Conservation (phyloP, 1,140 invertebrate species). For the Bombus haemorrhoidalis region DNA sequence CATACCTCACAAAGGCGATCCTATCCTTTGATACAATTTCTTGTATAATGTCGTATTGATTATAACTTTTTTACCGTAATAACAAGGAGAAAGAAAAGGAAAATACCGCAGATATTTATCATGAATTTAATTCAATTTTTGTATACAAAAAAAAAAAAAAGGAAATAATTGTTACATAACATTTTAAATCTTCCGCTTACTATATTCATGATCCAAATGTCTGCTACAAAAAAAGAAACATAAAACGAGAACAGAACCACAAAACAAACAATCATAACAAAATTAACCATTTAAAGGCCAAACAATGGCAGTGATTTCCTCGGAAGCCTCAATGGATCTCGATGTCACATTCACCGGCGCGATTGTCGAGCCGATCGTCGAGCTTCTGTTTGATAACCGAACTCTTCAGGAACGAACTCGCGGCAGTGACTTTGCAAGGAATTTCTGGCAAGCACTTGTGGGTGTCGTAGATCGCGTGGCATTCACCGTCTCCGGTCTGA, state of each 20-base stretch:
- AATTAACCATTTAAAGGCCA: not conserved
- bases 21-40: too few species aligned
- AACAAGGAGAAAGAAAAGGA: not conserved
- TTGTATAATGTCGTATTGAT: too few species aligned
- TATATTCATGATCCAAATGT: too few species aligned
- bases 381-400: conserved; percentile 18
- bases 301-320: not conserved
- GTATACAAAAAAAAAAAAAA: too few species aligned
- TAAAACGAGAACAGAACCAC: not conserved
- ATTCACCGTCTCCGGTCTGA: conserved; percentile 42
- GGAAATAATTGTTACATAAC: too few species aligned
- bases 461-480: conserved; percentile 30
- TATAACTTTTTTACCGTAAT: not conserved
- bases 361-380: not conserved
- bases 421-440: conserved; percentile 19
- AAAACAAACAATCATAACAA: not conserved
- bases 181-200: too few species aligned
- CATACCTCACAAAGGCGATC: too few species aligned
- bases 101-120: not conserved
- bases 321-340: not conserved
- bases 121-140: not conserved
- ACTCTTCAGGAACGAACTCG: not conserved
- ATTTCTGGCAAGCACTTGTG: conserved; percentile 53
- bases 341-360: not conserved
- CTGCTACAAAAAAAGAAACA: not conserved